Percentiles rank a stretch among this genome's conserved stretches.
Evolutionary conservation across 2,113 vertebrate species (phyloP).

Genomic region (Amia ocellicauda): DNA sequence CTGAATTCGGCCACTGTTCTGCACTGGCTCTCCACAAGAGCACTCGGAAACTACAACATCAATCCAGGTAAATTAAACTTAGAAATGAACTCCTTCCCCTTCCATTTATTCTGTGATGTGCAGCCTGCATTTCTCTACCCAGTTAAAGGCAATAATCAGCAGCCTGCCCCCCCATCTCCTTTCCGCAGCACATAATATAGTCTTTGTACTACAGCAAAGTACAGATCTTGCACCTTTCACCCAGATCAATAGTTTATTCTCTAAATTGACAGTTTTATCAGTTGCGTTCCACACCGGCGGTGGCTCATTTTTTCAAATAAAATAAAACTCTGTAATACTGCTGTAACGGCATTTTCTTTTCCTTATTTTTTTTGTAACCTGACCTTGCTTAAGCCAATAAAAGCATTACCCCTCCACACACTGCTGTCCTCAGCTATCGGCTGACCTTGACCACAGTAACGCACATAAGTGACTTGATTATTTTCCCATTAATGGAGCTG

Average conservation of each 20-base stretch:
- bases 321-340: constrained; percentile 51
- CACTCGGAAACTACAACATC: background rate
- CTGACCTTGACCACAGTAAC: constrained; percentile 36
- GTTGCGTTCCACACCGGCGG: constrained; percentile 37
- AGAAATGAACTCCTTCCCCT: background rate
- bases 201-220: constrained; percentile 53
- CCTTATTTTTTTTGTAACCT: constrained; percentile 33
- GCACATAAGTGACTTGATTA: constrained; percentile 35
- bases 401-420: constrained; percentile 23
- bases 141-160: too few relatives aligned
- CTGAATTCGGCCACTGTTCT: background rate
- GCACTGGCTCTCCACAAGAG: background rate
- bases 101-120: background rate
- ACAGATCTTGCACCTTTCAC: constrained; percentile 22
- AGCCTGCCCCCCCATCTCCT: background rate
- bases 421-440: constrained; percentile 7
- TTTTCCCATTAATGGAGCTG: constrained; percentile 34
- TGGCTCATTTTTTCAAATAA: constrained; percentile 34
- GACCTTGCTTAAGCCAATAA: constrained; percentile 60
- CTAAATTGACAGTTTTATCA: constrained; percentile 57
- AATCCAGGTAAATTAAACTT: background rate
- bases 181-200: constrained; percentile 9
- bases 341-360: constrained; percentile 47
- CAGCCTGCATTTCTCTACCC: background rate
- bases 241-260: constrained; percentile 50